Conservation (phyloP, 2,113 vertebrate genomes). For the Neotoma lepida region DNA sequence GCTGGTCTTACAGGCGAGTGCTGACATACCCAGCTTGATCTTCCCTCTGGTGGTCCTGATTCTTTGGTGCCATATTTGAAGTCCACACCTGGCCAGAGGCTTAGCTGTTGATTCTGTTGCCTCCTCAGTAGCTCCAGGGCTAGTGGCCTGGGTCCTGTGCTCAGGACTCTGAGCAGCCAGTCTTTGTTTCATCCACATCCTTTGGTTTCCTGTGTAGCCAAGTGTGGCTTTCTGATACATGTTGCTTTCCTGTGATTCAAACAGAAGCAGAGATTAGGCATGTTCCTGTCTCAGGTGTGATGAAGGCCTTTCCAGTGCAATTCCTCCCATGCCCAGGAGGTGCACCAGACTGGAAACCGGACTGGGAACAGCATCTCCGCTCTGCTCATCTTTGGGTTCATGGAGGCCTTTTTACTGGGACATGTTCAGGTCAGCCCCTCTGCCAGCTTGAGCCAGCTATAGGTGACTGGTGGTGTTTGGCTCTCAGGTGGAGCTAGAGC, state of each 20-base stretch:
- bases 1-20: not conserved
- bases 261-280: not conserved
- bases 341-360: not conserved
- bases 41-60: rapidly evolving
- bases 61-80: rapidly evolving
- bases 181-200: rapidly evolving
- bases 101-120: not conserved
- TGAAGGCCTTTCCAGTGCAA: rapidly evolving
- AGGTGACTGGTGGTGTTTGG: not conserved
- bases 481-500: slow-evolving; percentile 93
- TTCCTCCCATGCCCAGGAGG: not conserved
- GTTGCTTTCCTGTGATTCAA: not conserved
- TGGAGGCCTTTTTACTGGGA: not conserved
- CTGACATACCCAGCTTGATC: not conserved
- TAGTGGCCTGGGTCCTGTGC: no score
- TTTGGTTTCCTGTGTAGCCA: rapidly evolving
- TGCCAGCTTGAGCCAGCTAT: not conserved
- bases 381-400: not conserved
- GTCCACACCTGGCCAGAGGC: rapidly evolving
- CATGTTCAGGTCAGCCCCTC: rapidly evolving
- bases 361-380: not conserved
- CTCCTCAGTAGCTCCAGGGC: rapidly evolving
- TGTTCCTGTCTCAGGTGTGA: no score
- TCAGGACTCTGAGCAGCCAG: no score
- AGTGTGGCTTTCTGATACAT: not conserved